Base-by-base conservation (phyloP, 2,888 invertebrate species). In the Blastobasis adustella region DNA sequence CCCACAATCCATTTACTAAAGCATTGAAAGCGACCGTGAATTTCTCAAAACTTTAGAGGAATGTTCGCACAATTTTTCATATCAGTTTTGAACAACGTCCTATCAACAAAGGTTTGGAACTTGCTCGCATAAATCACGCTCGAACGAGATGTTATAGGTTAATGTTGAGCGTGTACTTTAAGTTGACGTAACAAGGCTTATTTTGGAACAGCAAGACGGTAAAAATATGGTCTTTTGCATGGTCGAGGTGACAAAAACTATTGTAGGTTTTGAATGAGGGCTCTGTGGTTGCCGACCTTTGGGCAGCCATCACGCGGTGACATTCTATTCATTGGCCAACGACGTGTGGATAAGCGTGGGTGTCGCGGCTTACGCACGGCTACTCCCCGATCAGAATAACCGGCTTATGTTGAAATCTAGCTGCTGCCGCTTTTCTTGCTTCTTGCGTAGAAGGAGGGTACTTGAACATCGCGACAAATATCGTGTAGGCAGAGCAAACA, bases 71-170 rank as follows among this genome's bases (percentile, higher is more conserved):
- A 72, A 73, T 73, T 69, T 69, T 72, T 65, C 65, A 66, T 54
- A 51, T 23, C 10, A 49, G 36, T 49, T 52, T 51, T 44, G 46
- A 51, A 54, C 53, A 53, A 47, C 41, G 8, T n/a, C 44, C 51
- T 54, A 37, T 53, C 50, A 49, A 60, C 55, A 55, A 54, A 55
- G 53, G 51, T n/a, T 50, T 51, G 45, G 39, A 46, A 37, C 37
- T 44, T 10, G 47, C 39, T 44, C 6, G 51, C 71, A 86, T 87
- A 86, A 87, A 87, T 88, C 87, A 87, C 75, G 73, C 59, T 69
- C 71, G 69, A 81, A 83, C 78, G 80, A 81, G 81, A 80, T 81
- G 82, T 81, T 71, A 74, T 76, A 62, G 67, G 61, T 57, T 23
- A 56, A 55, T 61, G 56, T 60, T 67, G 62, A 62, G 23, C 23